Evolutionary conservation across 2,113 vertebrate species (phyloP).

Genomic region (Xerus inauris): DNA sequence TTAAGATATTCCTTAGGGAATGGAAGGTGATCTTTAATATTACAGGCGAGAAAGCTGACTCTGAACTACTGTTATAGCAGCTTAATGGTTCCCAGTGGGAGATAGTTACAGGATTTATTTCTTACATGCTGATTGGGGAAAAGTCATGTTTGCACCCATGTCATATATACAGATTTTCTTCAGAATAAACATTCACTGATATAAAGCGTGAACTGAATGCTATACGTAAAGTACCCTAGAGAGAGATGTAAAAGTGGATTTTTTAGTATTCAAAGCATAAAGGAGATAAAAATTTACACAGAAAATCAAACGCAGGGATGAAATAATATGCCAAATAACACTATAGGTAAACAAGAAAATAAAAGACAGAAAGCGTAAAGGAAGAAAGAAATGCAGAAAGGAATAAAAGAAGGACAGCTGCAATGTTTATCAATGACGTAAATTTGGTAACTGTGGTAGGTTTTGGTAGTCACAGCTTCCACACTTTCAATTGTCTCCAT

Average conservation of each 20-base stretch:
- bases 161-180: slow-evolving; percentile 64
- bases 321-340: not conserved
- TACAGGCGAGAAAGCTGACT: slow-evolving; percentile 74
- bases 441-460: not conserved
- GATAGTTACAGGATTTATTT: slow-evolving; percentile 76
- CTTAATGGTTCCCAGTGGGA: slow-evolving; percentile 82
- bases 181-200: slow-evolving; percentile 29
- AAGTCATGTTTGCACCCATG: slow-evolving; percentile 51
- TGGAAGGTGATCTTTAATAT: slow-evolving; percentile 71
- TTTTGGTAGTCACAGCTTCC: accelerated
- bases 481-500: not conserved
- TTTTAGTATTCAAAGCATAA: not conserved
- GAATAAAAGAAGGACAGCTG: not conserved
- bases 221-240: not conserved
- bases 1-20: slow-evolving; percentile 76
- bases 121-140: slow-evolving; percentile 70
- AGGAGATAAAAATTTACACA: not conserved
- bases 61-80: slow-evolving; percentile 74
- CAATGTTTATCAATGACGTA: not conserved
- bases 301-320: not conserved
- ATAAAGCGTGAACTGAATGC: slow-evolving; percentile 1
- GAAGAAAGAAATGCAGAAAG: accelerated
- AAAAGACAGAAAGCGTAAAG: not conserved
- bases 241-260: not conserved
- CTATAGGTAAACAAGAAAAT: not conserved